phyloP scores from a whole-genome alignment of 2,888 invertebrate genomes.

The Auanema freiburgensis region DNA sequence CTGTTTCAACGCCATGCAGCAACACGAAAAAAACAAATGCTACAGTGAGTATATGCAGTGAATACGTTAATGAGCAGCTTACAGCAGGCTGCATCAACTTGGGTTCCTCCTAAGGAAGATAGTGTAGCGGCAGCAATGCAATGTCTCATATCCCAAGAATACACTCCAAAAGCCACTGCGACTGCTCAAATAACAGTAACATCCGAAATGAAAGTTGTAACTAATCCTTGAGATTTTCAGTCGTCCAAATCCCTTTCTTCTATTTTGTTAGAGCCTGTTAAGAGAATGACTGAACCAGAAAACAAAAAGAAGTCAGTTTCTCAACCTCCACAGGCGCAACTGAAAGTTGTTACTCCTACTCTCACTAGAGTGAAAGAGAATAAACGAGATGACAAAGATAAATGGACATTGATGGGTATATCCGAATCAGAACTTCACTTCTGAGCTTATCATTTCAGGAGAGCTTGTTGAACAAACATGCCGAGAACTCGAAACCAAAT shows the following conservation, averaged over 20 bases:
- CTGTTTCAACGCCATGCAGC: no score
- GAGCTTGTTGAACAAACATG: conserved; percentile 17
- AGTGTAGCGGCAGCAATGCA: conserved; percentile 4
- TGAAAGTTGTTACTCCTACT: conserved; percentile 6
- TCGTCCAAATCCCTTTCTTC: neutral
- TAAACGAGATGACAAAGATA: conserved; percentile 7
- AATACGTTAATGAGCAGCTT: neutral
- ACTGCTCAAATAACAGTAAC: conserved; percentile 21
- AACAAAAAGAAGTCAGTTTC: neutral
- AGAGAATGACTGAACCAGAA: neutral
- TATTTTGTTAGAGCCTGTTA: neutral
- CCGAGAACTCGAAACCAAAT: conserved; percentile 18
- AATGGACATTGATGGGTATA: conserved; percentile 16
- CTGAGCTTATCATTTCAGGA: conserved; percentile 5
- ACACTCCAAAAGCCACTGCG: conserved; percentile 7
- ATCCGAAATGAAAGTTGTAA: neutral
- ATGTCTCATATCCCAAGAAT: neutral
- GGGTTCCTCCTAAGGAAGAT: conserved; percentile 22
- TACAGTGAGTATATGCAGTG: neutral
- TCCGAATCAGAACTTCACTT: no score
- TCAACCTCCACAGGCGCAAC: conserved; percentile 6
- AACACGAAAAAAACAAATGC: no score
- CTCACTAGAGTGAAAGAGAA: neutral
- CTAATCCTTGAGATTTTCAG: neutral
- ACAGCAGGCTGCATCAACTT: conserved; percentile 14